Evolutionary conservation across 2,113 vertebrate species (phyloP).

Genomic region (Pholis gunnellus): DNA sequence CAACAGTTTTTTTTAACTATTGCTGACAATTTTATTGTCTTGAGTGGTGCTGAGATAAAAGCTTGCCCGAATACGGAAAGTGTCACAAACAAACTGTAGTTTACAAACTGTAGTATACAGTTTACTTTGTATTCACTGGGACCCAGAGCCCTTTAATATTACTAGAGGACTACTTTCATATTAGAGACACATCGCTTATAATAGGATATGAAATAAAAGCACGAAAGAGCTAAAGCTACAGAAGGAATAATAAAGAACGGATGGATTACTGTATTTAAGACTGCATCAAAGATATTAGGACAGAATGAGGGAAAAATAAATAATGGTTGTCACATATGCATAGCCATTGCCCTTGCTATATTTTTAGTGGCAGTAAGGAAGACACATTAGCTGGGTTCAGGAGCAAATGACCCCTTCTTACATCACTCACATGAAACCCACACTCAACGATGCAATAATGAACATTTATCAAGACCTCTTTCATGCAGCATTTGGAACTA

Average conservation of each 20-base stretch:
- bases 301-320: constrained; percentile 2
- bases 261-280: constrained; percentile 20
- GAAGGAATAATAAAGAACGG: constrained; percentile 23
- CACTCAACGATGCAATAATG: background rate
- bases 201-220: constrained; percentile 36
- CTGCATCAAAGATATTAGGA: constrained; percentile 2
- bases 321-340: background rate
- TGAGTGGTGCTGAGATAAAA: constrained; percentile 40
- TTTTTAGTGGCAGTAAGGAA: background rate
- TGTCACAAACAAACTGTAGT: constrained; percentile 53
- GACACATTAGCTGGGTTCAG: constrained; percentile 1
- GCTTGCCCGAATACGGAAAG: constrained; percentile 39
- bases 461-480: constrained; percentile 9
- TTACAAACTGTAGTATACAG: constrained; percentile 43
- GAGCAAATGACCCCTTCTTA: background rate
- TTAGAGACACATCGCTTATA: constrained; percentile 30
- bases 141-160: constrained; percentile 38
- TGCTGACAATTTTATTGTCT: constrained; percentile 61
- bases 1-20: constrained; percentile 58
- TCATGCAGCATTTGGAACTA: background rate
- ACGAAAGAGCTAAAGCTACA: constrained; percentile 5
- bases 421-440: constrained; percentile 9
- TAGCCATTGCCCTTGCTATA: background rate
- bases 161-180: constrained; percentile 33
- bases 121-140: constrained; percentile 50